Evolutionary conservation across 2,113 vertebrate genomes (phyloP).

Genomic region (Myocastor coypus): DNA sequence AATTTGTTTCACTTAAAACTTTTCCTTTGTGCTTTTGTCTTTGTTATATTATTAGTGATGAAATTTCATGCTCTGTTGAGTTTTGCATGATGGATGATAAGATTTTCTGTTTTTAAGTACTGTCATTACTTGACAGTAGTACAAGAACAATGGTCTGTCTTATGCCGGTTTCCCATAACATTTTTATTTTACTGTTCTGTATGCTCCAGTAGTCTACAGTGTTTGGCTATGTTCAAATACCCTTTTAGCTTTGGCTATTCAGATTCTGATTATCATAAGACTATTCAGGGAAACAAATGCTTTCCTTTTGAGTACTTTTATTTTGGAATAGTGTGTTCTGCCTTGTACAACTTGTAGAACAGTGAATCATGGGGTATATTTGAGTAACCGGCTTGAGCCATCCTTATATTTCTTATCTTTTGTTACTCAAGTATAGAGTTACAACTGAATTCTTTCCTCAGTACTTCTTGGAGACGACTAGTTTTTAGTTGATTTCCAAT

Average conservation of each 20-base stretch:
- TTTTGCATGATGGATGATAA: neutral
- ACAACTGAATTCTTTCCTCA: neutral
- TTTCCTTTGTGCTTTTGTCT: neutral
- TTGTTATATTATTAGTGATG: conserved; percentile 8
- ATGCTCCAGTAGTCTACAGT: neutral
- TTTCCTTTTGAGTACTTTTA: neutral
- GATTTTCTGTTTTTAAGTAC: neutral
- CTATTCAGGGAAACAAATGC: neutral
- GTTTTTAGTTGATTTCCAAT: neutral
- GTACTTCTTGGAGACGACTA: neutral
- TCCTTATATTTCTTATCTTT: neutral
- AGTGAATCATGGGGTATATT: neutral
- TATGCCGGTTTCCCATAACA: neutral
- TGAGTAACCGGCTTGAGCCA: neutral
- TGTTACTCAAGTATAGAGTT: neutral
- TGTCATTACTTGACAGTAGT: neutral
- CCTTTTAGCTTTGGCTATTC: neutral
- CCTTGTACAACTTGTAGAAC: neutral
- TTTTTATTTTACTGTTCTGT: neutral
- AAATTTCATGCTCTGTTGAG: neutral
- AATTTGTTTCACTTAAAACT: conserved; percentile 7
- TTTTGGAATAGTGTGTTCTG: neutral
- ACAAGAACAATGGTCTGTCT: neutral
- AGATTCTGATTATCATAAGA: neutral
- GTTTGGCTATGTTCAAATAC: neutral